phyloP scores from a whole-genome alignment of 2,888 invertebrate genomes.

The Oithona nana region DNA sequence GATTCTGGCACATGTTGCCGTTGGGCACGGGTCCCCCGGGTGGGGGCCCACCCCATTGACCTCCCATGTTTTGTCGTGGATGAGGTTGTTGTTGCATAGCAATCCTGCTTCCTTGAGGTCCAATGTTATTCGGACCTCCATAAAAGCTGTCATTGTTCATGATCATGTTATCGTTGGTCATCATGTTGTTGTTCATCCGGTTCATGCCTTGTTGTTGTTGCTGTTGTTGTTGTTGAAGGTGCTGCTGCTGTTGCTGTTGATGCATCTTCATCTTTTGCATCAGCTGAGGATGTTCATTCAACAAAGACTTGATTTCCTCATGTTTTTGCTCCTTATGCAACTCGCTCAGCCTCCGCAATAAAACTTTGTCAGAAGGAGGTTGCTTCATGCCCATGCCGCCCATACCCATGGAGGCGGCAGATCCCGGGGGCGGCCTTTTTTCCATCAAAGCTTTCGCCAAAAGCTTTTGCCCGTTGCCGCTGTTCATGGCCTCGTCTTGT shows the following conservation, averaged over 20 bases:
- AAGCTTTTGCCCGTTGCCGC: not conserved
- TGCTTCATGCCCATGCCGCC: not conserved
- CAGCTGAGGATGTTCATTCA: not conserved
- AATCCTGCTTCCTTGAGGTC: no score
- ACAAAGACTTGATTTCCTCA: not conserved
- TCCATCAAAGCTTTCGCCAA: conserved; percentile 4
- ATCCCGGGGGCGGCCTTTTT: no score
- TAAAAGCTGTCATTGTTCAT: no score
- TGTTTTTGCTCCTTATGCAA: not conserved
- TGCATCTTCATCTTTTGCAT: not conserved
- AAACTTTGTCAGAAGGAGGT: not conserved
- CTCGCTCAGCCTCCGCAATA: not conserved
- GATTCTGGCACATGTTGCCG: no score
- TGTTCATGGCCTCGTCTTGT: not conserved
- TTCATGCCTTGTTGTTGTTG: not conserved
- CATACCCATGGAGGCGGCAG: not conserved
- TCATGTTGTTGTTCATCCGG: not conserved
- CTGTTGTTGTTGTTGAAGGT: not conserved
- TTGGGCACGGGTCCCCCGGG: no score
- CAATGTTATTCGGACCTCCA: no score
- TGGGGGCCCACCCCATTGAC: no score
- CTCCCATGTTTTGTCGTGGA: no score
- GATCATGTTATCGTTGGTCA: not conserved
- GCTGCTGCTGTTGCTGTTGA: not conserved
- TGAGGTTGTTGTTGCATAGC: no score